Evolutionary conservation across 2,797 vertebrate species (phyloP).

Genomic region (Tapera naevia): DNA sequence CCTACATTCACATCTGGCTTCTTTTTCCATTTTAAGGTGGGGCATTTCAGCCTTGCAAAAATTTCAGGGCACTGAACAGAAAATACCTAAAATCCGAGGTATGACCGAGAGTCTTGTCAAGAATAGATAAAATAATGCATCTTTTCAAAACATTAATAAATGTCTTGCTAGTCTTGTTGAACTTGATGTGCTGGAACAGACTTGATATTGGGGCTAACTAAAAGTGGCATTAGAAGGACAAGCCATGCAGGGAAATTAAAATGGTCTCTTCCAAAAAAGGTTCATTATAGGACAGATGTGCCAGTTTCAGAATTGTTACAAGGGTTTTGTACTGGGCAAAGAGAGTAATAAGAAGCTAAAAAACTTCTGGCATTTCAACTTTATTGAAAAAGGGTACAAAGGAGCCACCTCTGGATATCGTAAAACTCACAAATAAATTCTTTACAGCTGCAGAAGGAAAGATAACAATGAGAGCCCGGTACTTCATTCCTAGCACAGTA

Average conservation of each 20-base stretch:
- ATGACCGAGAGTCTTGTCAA: background rate
- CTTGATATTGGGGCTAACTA: background rate
- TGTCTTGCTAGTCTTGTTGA: background rate
- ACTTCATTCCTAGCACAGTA: slow-evolving; percentile 64
- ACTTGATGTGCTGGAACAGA: background rate
- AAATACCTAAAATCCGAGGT: background rate
- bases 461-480: slow-evolving; percentile 44
- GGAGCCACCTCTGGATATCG: slow-evolving; percentile 60
- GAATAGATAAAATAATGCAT: background rate
- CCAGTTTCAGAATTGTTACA: background rate
- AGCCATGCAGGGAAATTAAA: background rate
- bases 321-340: background rate
- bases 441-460: slow-evolving; percentile 58
- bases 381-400: slow-evolving; percentile 55
- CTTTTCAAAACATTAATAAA: background rate
- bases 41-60: background rate
- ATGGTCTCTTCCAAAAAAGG: background rate
- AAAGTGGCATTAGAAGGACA: background rate
- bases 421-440: slow-evolving; percentile 65
- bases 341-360: slow-evolving; percentile 30
- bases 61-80: background rate
- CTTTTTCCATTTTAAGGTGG: background rate
- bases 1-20: background rate
- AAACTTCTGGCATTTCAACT: slow-evolving; percentile 42
- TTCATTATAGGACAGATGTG: background rate